Evolutionary conservation across 2,888 invertebrate species (phyloP), one percentile per base, ranked within the genome.

Genomic region (Chrysotoxum bicinctum): DNA sequence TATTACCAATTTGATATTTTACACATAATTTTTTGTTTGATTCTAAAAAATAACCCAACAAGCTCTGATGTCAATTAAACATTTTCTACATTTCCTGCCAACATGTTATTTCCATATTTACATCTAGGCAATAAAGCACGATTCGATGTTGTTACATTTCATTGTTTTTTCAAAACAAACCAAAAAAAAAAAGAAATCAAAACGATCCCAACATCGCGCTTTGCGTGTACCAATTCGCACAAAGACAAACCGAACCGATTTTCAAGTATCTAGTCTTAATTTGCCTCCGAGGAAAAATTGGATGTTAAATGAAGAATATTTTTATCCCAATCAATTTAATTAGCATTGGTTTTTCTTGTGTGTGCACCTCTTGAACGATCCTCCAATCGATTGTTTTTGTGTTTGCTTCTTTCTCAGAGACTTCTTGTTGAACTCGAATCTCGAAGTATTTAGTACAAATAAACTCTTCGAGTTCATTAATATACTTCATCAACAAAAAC

Each of bases 281-380:
- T 85, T 81, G 85, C 81, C 81, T 81, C 30, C 54, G 69, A 64
- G 85, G 81, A 81, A 73, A 80, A 81, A 81, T 81, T 73, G 76
- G 76, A 76, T 85, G 84, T 77, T 69, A 77, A 72, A 73, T 81
- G 76, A 81, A 66, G 66, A 66, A 66, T 66, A 81, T 73, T 68
- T 85, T 77, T 80, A 81, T 85, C 80, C 85, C 73, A 85, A 85
- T 85, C 76, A 69, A 69, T 85, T 85, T 85, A 85, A 85, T 85
- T 81, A 85, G 83, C 78, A 79, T 77, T 52, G 62, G 64, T 35
- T 58, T 70, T 37, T 50, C n/a, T 40, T 45, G 32, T 69, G 52
- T 50, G 54, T 40, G 52, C 19, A 74, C 40, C 32, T 64, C n/a
- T 50, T 30, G 32, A 74, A 43, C 52, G 54, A 58, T 64, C 30